Evolutionary conservation across 1,140 invertebrate genomes (phyloP).

Genomic region (Solen grandis): DNA sequence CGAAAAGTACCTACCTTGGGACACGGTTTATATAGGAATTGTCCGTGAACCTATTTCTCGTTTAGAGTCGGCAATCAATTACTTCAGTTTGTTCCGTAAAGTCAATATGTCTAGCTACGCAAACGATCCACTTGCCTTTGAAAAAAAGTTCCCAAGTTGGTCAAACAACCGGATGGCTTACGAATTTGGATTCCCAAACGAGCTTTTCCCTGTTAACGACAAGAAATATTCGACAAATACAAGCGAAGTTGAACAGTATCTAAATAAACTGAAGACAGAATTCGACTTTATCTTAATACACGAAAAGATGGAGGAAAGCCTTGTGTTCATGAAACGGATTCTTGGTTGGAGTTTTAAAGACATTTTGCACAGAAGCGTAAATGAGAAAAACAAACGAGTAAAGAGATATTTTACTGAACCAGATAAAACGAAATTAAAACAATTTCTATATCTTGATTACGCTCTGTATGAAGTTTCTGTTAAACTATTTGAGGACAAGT

Average conservation of each 20-base stretch:
- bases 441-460: conserved; percentile 54
- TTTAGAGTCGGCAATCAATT: conserved; percentile 63
- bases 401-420: neutral
- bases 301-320: conserved; percentile 82
- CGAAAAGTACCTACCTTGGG: conserved; percentile 51
- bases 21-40: conserved; percentile 64
- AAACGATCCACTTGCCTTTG: conserved; percentile 45
- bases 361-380: conserved; percentile 68
- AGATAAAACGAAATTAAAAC: conserved; percentile 14
- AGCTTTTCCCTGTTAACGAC: conserved; percentile 19
- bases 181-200: conserved; percentile 62
- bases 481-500: conserved; percentile 30
- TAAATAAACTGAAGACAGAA: conserved; percentile 17
- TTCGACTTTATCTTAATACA: conserved; percentile 83
- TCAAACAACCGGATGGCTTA: conserved; percentile 65
- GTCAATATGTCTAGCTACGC: conserved; percentile 37
- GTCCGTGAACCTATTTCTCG: conserved; percentile 61
- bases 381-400: conserved; percentile 12
- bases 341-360: conserved; percentile 82
- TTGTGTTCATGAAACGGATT: conserved; percentile 80
- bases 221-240: conserved; percentile 37
- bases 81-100: conserved; percentile 49
- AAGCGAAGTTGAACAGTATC: conserved; percentile 24
- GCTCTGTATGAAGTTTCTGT: conserved; percentile 53
- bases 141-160: conserved; percentile 38